Evolutionary conservation across 2,797 vertebrate genomes (phyloP).

Genomic region (Pelodytes ibericus): DNA sequence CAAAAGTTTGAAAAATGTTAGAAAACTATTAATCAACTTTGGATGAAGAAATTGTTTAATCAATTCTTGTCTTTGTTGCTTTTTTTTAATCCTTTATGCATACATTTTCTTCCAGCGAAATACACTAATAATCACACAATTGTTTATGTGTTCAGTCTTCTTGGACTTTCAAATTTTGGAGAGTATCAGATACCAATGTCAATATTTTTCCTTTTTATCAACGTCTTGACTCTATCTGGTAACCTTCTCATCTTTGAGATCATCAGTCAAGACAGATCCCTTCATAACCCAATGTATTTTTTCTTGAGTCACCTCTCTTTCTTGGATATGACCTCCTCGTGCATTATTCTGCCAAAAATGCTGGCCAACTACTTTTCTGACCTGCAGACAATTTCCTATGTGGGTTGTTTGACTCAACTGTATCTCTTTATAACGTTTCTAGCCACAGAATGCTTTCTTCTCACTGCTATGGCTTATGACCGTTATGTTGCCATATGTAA

Average conservation of each 20-base stretch:
- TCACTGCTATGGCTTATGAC: slow-evolving; percentile 26
- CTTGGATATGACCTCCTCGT: slow-evolving; percentile 5
- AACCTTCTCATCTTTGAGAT: background rate
- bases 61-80: too few species aligned
- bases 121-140: background rate
- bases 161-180: background rate
- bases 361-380: background rate
- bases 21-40: too few species aligned
- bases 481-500: slow-evolving; percentile 17
- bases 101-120: background rate
- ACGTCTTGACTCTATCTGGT: slow-evolving; percentile 5
- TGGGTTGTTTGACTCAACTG: slow-evolving; percentile 5
- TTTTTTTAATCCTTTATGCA: too few species aligned
- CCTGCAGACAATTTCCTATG: background rate
- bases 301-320: slow-evolving; percentile 27
- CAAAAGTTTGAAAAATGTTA: too few species aligned
- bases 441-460: slow-evolving; percentile 21
- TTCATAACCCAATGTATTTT: slow-evolving; percentile 29
- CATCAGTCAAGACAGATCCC: background rate
- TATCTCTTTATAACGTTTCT: slow-evolving; percentile 4
- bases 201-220: slow-evolving; percentile 4
- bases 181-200: background rate
- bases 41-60: too few species aligned
- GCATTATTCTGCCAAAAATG: slow-evolving; percentile 6
- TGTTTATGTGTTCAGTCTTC: background rate